A percentile compares a stretch with the other conserved stretches of the same genome.
Conservation (phyloP, 2,113 vertebrate genomes). For the Zingel zingel region DNA sequence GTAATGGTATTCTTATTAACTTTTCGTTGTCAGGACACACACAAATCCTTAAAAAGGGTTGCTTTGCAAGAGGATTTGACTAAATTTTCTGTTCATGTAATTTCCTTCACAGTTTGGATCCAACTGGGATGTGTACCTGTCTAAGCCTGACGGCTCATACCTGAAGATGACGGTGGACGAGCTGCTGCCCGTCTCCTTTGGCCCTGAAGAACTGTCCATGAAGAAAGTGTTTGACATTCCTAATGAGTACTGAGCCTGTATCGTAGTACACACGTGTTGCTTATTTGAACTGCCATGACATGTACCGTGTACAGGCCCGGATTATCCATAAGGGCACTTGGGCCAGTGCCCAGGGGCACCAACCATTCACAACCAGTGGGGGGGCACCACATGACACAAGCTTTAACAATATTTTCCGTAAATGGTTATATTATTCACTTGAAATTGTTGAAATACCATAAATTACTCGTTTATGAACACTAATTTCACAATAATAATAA, state of each 20-base stretch:
- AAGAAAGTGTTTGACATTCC: constrained; percentile 29
- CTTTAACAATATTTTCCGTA: too few relatives aligned
- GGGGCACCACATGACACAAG: too few relatives aligned
- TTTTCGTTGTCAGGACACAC: neutral
- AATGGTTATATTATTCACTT: too few relatives aligned
- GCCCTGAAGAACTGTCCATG: constrained; percentile 86
- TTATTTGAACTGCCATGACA: neutral
- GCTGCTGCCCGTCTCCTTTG: constrained; percentile 90
- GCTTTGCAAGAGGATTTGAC: neutral
- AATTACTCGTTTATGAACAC: too few relatives aligned
- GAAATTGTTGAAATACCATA: too few relatives aligned
- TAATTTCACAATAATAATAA: too few relatives aligned
- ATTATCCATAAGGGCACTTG: too few relatives aligned
- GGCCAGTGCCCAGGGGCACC: too few relatives aligned
- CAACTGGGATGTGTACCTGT: constrained; percentile 88
- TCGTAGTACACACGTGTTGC: neutral
- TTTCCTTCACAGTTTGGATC: constrained; percentile 88
- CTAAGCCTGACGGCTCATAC: constrained; percentile 86
- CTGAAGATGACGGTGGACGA: constrained; percentile 84
- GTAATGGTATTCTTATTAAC: constrained; percentile 1
- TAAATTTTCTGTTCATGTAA: neutral
- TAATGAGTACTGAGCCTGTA: constrained; percentile 48
- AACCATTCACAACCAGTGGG: too few relatives aligned
- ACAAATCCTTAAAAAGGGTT: neutral
- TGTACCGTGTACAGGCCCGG: neutral